Evolutionary conservation across 2,888 invertebrate species (phyloP).

Genomic region (Ethmia dodecea): DNA sequence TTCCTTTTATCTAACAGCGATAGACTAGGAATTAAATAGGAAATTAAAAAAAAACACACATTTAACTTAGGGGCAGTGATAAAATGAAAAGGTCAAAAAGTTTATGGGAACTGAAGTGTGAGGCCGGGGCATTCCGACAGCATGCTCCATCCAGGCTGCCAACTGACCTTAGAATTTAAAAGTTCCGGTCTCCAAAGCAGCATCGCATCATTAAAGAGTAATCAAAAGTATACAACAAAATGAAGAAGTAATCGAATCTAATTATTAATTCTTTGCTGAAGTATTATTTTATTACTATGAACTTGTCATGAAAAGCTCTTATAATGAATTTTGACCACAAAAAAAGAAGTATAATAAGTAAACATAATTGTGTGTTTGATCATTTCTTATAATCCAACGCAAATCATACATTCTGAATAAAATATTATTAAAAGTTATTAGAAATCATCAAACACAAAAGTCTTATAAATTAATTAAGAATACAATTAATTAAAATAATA

Average conservation of each 20-base stretch:
- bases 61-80: no score
- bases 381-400: slow-evolving; percentile 27
- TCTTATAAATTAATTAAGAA: slow-evolving; percentile 20
- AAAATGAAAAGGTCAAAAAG: no score
- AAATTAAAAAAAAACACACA: background rate
- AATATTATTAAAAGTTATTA: slow-evolving; percentile 13
- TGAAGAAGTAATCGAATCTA: no score
- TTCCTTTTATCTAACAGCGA: slow-evolving; percentile 11
- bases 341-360: no score
- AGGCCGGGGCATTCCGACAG: slow-evolving; percentile 60
- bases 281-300: no score
- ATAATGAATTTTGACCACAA: no score
- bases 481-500: slow-evolving; percentile 21
- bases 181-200: slow-evolving; percentile 74
- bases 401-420: no score
- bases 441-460: slow-evolving; percentile 42
- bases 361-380: slow-evolving; percentile 32
- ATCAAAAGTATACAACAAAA: slow-evolving; percentile 31
- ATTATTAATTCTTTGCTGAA: no score
- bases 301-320: no score
- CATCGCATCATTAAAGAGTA: slow-evolving; percentile 70
- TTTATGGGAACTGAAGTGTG: slow-evolving; percentile 5
- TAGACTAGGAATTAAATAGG: background rate
- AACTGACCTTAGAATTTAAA: slow-evolving; percentile 72
- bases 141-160: slow-evolving; percentile 55